phyloP scores from a whole-genome alignment of 2,888 invertebrate genomes.

The Caenorhabditis imperialis region DNA sequence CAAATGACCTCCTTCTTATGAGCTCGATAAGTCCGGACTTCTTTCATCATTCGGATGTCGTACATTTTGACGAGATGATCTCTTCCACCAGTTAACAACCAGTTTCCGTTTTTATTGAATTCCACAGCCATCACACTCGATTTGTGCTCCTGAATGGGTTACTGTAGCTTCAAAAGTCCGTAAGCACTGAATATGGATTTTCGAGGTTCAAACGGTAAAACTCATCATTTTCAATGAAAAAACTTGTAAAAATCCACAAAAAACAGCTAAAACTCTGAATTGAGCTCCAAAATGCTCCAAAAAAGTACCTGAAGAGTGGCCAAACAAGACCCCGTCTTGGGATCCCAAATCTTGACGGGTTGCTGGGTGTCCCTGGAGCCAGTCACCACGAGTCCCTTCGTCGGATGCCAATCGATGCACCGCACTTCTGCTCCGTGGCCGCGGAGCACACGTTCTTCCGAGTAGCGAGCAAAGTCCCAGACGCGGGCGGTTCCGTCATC shows the following conservation, averaged over 20 bases:
- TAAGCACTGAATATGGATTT: too few species aligned
- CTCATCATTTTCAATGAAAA: too few species aligned
- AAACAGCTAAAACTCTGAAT: too few species aligned
- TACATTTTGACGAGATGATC: slow-evolving; percentile 89
- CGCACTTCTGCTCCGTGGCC: slow-evolving; percentile 79
- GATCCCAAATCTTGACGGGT: slow-evolving; percentile 99
- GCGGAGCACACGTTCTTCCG: slow-evolving; percentile 90
- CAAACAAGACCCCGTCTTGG: slow-evolving; percentile 92
- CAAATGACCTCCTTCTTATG: slow-evolving; percentile 95
- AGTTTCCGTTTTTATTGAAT: slow-evolving; percentile 99
- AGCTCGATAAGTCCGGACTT: slow-evolving; percentile 96
- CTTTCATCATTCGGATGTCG: slow-evolving; percentile 95
- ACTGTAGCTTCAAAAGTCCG: too few species aligned
- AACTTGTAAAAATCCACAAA: too few species aligned
- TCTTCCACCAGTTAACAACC: slow-evolving; percentile 83
- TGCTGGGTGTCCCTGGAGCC: slow-evolving; percentile 99
- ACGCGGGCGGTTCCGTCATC: slow-evolving; percentile 98
- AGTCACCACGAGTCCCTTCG: slow-evolving; percentile 94
- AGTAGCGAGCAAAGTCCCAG: slow-evolving; percentile 95
- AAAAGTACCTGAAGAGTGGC: slow-evolving; percentile 97
- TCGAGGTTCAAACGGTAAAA: too few species aligned
- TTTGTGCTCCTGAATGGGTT: slow-evolving; percentile 99
- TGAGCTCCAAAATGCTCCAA: too few species aligned
- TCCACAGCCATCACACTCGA: slow-evolving; percentile 99
- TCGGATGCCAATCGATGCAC: slow-evolving; percentile 98